A percentile compares a stretch with the other conserved stretches of the same genome.
Conservation (phyloP, 2,113 vertebrate genomes). For the Psophia crepitans region DNA sequence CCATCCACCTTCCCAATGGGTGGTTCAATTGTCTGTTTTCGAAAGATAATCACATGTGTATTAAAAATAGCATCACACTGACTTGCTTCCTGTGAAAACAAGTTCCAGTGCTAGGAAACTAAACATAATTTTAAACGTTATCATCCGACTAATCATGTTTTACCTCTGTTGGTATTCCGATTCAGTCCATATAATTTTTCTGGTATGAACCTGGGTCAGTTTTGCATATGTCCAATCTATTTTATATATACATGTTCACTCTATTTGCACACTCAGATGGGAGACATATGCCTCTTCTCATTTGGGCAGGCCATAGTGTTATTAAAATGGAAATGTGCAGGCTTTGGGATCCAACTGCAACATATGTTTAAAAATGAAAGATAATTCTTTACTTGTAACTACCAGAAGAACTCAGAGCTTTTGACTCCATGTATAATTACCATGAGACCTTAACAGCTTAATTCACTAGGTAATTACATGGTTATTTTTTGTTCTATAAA, state of each 20-base stretch:
- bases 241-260: slow-evolving; percentile 54
- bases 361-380: slow-evolving; percentile 70
- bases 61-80: neutral
- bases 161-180: slow-evolving; percentile 28
- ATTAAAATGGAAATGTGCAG: slow-evolving; percentile 67
- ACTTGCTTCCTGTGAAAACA: slow-evolving; percentile 16
- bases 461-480: slow-evolving; percentile 78
- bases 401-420: slow-evolving; percentile 71
- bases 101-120: slow-evolving; percentile 1
- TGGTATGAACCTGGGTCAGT: slow-evolving; percentile 44
- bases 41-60: neutral
- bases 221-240: slow-evolving; percentile 66
- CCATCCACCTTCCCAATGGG: neutral
- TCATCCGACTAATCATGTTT: slow-evolving; percentile 34
- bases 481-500: slow-evolving; percentile 72
- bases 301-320: slow-evolving; percentile 61
- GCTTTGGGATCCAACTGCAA: slow-evolving; percentile 31
- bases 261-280: slow-evolving; percentile 69
- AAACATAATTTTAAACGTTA: slow-evolving; percentile 16
- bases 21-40: slow-evolving; percentile 5
- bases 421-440: slow-evolving; percentile 74
- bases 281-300: slow-evolving; percentile 65
- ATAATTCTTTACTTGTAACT: slow-evolving; percentile 71
- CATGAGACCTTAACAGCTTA: slow-evolving; percentile 70
- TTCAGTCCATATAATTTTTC: slow-evolving; percentile 46